These are phyloP conservation scores for Drosophila mercatorum DNA, from an alignment of 2,888 invertebrate genomes.

Conservation along the genomic window DNA sequence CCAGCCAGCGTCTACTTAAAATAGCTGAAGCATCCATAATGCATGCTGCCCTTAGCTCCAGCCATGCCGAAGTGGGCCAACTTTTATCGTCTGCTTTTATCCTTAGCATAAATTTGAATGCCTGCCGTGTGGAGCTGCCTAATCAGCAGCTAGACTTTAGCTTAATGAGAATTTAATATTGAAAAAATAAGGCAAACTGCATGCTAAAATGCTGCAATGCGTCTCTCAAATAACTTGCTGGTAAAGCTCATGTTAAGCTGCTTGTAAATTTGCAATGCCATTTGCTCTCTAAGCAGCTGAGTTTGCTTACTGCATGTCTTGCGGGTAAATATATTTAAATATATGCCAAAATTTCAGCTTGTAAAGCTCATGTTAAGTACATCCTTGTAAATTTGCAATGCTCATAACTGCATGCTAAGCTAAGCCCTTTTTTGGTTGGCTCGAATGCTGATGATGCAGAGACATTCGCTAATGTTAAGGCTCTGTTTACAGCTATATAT, in stretches of 20 bases:
- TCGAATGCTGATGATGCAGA: too few species aligned
- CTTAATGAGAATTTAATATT: not conserved
- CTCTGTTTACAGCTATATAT: too few species aligned
- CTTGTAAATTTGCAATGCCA: not conserved
- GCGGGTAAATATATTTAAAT: too few species aligned
- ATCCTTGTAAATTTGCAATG: not conserved
- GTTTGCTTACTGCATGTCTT: too few species aligned
- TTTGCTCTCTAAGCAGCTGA: too few species aligned
- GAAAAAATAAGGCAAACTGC: not conserved
- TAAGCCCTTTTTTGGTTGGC: not conserved
- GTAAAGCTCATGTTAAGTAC: conserved; percentile 1
- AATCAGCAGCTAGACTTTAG: not conserved
- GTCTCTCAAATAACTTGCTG: not conserved
- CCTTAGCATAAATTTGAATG: not conserved
- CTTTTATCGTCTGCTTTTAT: conserved; percentile 7
- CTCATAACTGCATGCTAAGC: not conserved
- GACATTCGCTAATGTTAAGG: not conserved
- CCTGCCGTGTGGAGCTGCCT: not conserved
- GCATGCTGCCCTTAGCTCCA: not conserved
- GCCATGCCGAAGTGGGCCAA: not conserved
- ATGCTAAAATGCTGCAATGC: not conserved
- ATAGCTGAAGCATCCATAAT: conserved; percentile 11
- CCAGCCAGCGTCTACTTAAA: not conserved
- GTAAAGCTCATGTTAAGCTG: conserved; percentile 4
- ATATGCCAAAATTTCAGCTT: not conserved